These are phyloP conservation scores for Mus spicilegus DNA, from an alignment of 2,113 vertebrate genomes.

Conservation along the genomic window DNA sequence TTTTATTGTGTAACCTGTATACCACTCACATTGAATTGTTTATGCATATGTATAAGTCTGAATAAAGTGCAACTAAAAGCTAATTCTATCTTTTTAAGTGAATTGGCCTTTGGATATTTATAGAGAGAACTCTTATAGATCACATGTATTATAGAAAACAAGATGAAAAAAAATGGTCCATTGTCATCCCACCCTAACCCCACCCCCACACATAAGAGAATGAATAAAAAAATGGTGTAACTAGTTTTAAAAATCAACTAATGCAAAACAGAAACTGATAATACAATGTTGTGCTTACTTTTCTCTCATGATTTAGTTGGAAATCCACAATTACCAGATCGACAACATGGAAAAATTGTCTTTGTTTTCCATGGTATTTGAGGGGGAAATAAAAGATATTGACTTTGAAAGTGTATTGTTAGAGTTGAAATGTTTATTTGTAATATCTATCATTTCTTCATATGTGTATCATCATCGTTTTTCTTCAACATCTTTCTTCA, in stretches of 20 bases:
- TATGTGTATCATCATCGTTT: conserved; percentile 4
- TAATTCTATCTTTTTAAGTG: not conserved
- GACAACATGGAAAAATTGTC: not conserved
- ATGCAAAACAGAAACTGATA: not conserved
- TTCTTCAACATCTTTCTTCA: not conserved
- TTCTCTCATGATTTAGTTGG: not conserved
- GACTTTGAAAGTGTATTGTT: not conserved
- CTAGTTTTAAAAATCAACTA: not conserved
- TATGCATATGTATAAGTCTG: not conserved
- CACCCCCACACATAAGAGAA: not conserved
- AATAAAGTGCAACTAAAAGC: not conserved
- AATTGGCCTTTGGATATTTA: not conserved
- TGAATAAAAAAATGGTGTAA: not conserved
- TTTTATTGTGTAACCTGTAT: not conserved
- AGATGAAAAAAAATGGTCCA: not conserved
- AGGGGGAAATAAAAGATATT: not conserved
- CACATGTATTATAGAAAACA: not conserved
- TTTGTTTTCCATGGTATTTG: not conserved
- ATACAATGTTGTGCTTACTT: not conserved
- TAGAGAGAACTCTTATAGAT: not conserved
- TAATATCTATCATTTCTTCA: not conserved
- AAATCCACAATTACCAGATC: not conserved
- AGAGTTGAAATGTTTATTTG: not conserved
- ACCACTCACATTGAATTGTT: not conserved
- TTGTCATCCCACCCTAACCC: not conserved